phyloP scores from a whole-genome alignment of 2,113 vertebrate genomes.

The Enhydra lutris region DNA sequence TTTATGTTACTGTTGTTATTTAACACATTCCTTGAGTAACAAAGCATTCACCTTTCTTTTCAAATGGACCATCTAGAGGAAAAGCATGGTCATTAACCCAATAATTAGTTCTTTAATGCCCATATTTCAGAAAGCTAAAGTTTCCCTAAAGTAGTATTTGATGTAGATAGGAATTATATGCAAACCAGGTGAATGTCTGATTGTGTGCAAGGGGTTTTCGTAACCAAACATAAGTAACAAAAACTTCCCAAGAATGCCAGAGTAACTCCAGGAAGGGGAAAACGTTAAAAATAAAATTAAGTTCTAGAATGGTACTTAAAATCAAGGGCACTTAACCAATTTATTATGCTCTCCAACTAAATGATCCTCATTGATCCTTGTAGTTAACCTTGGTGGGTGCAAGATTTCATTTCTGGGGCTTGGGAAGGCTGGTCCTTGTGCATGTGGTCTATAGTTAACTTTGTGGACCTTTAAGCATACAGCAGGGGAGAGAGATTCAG shows the following conservation, averaged over 20 bases:
- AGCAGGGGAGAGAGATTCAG: neutral
- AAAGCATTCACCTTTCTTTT: slow-evolving; percentile 26
- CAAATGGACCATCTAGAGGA: neutral
- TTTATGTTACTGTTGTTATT: neutral
- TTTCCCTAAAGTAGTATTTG: neutral
- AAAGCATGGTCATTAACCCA: neutral
- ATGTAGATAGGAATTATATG: neutral
- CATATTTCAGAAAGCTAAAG: slow-evolving; percentile 22
- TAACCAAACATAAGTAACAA: neutral
- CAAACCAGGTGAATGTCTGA: neutral
- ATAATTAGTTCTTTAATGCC: neutral
- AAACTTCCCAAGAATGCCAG: neutral
- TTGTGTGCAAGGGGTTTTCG: neutral
- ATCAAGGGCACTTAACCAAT: neutral
- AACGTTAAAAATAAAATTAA: neutral
- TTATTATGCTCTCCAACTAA: neutral
- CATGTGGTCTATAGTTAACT: neutral
- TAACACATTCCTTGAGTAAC: neutral
- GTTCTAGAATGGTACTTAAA: neutral
- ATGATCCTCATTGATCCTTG: neutral
- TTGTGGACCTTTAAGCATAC: neutral
- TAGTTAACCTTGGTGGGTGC: neutral
- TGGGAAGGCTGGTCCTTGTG: neutral
- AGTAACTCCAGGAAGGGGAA: neutral
- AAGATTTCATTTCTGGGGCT: neutral